Base-by-base conservation (phyloP, 2,888 invertebrate species). In the Apantesis nais region DNA sequence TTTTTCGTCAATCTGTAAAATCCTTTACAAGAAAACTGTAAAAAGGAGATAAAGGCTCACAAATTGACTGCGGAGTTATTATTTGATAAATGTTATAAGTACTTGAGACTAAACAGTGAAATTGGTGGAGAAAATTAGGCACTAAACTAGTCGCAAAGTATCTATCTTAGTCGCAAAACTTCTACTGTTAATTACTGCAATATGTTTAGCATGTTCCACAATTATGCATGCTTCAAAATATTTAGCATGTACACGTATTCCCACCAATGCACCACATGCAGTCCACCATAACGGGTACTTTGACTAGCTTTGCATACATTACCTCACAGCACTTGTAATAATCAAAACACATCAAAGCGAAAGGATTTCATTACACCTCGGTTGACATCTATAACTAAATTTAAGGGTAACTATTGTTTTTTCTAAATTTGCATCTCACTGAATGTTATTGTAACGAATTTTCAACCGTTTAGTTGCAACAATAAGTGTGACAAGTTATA, bases 301-400 rank as follows among this genome's bases (percentile, higher is more conserved):
- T 77, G 82, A 83, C 80, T 84, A 83, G 76, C 84, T 87, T 86
- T 85, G 86, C 88, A 90, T 91, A 89, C 80, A 90, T 91, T 90
- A 89, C 81, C 77, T 58, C 74, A 84, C 81, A 67, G 60, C 85
- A 88, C 85, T 88, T 85, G 83, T 83, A 86, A 91, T 88, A 91
- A 92, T 92, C 92, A 92, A 90, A 92, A 93, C 90, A 92, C 82
- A 82, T 79, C 71, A 75, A 80, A 81, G 69, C 66, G 73, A 70
- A 75, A 75, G 71, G 77, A 86, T 87, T 89, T 44, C 84, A 89
- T 90, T 89, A 86, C 92, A 90, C 90, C 85, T 87, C 88, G 88
- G 86, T 89, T 87, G 80, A 78, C 84, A 78, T 77, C 84, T 79
- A 85, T 81, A 80, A 74, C 77, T 80, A 86, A 89, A 93, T 90